phyloP scores from a whole-genome alignment of 2,113 vertebrate genomes.

The Falcunculus frontatus region DNA sequence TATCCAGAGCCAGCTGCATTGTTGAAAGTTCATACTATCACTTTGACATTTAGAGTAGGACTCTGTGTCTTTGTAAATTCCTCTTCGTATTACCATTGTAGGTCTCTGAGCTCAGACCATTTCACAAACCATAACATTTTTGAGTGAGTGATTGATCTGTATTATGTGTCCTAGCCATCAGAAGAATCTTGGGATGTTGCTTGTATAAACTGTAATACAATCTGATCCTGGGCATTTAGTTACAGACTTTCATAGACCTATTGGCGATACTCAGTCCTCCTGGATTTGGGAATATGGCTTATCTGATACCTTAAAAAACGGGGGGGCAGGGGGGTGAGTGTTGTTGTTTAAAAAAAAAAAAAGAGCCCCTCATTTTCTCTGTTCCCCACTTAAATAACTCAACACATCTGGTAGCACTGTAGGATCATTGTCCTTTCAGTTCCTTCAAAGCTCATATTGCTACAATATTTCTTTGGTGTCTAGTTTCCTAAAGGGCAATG shows the following conservation, averaged over 20 bases:
- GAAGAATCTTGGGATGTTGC: conserved; percentile 90
- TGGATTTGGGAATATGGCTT: conserved; percentile 94
- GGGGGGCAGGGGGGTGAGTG: not conserved
- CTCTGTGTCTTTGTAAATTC: conserved; percentile 79
- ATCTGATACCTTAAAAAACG: conserved; percentile 88
- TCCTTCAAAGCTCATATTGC: conserved; percentile 84
- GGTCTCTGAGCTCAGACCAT: conserved; percentile 73
- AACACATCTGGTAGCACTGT: conserved; percentile 98
- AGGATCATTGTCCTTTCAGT: conserved; percentile 93
- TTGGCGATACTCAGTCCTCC: conserved; percentile 90
- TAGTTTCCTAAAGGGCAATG: conserved; percentile 87
- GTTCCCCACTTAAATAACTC: conserved; percentile 87
- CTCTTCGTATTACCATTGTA: conserved; percentile 73
- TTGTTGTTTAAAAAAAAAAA: conserved; percentile 67
- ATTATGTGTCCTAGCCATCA: conserved; percentile 90
- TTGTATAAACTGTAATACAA: conserved; percentile 96
- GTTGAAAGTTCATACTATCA: conserved; percentile 77
- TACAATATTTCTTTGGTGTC: conserved; percentile 91
- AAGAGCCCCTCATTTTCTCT: conserved; percentile 76
- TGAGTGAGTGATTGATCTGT: conserved; percentile 85
- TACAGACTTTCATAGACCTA: conserved; percentile 92
- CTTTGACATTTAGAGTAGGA: conserved; percentile 76
- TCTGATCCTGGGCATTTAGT: conserved; percentile 81
- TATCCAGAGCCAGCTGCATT: conserved; percentile 73
- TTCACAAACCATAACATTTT: conserved; percentile 85